Base-by-base conservation (phyloP, 2,113 vertebrate species). In the Coregonus clupeaformis region DNA sequence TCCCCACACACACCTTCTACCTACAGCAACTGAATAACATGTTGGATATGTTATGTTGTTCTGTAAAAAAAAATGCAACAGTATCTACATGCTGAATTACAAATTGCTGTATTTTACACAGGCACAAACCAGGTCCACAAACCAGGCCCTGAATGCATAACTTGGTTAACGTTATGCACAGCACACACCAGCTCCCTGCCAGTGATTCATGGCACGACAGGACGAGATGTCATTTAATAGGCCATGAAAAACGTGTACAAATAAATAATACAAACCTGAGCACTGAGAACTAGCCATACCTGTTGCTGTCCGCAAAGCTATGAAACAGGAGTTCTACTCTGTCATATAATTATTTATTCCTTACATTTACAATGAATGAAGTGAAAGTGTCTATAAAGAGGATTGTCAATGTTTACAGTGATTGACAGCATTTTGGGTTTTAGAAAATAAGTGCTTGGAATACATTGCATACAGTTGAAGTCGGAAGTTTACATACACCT, bases 61-160 rank as follows among this genome's bases (percentile, higher is more conserved):
- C 6, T 52, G 49, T 82, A 67, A 6, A 87, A 89, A 88, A 81
- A 86, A 84, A 57, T 82, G 83, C 85, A 88, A 87, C 86, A 71
- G 83, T 64, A 77, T 84, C 79, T 82, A 79, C 81, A 64, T 74
- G 84, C 75, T 75, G 69, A 70, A 78, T 47, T 25, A 62, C 16
- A 18, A 6, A 25, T 62, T 4, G 1, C 22, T 24, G 22, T 7
- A 27, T 42, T 9, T 42, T 65, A 27, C 63, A 27, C 63, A 65
- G 25, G 11, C 24, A 29, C 63, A 65, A n/a, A 5, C 20, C 22
- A 62, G 60, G 60, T 45, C 78, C 72, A 77, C 84, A 79, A 82
- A 79, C 87, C 74, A 78, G 78, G 74, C 79, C 70, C 47, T 55
- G 73, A 86, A 82, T 77, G 86, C 82, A 78, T 86, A 80, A 85